phyloP scores from a whole-genome alignment of 1,140 invertebrate genomes.

The Euwallacea similis region DNA sequence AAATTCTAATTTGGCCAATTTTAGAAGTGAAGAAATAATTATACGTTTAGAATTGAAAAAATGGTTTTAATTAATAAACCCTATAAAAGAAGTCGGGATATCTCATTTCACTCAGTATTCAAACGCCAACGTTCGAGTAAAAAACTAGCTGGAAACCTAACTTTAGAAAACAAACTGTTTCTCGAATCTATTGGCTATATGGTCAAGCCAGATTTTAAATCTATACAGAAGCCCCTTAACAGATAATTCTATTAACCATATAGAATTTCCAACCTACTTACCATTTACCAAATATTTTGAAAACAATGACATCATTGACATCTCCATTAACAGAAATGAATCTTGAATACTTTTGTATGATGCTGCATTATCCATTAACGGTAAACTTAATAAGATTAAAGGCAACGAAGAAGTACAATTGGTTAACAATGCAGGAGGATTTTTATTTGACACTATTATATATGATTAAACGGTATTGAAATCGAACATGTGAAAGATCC shows the following conservation, averaged over 20 bases:
- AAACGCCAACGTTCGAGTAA: too few relatives aligned
- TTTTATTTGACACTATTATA: not conserved
- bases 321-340: not conserved
- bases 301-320: constrained; percentile 19
- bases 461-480: not conserved
- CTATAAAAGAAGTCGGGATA: not conserved
- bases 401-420: not conserved
- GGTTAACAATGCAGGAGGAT: not conserved
- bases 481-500: too few relatives aligned
- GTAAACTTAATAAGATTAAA: not conserved
- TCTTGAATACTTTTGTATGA: not conserved
- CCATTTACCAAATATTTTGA: constrained; percentile 15
- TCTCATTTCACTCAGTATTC: not conserved
- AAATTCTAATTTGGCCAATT: constrained; percentile 38
- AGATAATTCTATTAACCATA: too few relatives aligned
- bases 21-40: constrained; percentile 38
- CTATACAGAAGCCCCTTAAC: too few relatives aligned
- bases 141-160: too few relatives aligned
- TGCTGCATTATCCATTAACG: not conserved
- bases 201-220: too few relatives aligned
- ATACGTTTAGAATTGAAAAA: constrained; percentile 28
- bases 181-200: too few relatives aligned
- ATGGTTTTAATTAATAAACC: not conserved
- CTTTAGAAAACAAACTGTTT: too few relatives aligned
- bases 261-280: constrained; percentile 8